phyloP scores from a whole-genome alignment of 2,888 invertebrate species.

The Ophioninae sp. region DNA sequence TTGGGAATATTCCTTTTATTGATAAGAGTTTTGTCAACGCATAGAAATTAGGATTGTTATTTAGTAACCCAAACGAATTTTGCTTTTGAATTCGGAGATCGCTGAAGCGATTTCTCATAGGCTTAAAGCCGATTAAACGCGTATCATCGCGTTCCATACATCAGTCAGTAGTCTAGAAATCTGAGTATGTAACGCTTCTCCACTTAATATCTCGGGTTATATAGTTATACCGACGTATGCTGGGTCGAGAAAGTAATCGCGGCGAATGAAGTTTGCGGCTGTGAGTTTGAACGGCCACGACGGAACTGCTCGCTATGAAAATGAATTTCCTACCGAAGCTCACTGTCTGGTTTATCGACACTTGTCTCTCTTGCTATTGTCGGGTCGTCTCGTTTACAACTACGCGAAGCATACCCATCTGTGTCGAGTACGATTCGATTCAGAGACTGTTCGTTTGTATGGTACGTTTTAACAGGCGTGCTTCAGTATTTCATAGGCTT shows the following conservation, averaged over 20 bases:
- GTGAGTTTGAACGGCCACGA: constrained; percentile 34
- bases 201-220: not conserved
- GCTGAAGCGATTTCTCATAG: too few species aligned
- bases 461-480: constrained; percentile 25
- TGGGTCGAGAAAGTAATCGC: constrained; percentile 38
- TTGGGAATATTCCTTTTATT: too few species aligned
- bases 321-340: constrained; percentile 14
- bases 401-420: constrained; percentile 28
- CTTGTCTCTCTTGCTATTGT: constrained; percentile 42
- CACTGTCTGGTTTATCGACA: constrained; percentile 53
- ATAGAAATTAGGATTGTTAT: too few species aligned
- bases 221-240: not conserved
- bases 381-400: constrained; percentile 41
- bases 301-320: constrained; percentile 22
- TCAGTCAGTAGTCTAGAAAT: too few species aligned
- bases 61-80: too few species aligned
- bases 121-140: too few species aligned
- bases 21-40: too few species aligned
- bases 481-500: constrained; percentile 35
- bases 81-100: too few species aligned
- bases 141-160: too few species aligned
- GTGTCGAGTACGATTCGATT: constrained; percentile 37
- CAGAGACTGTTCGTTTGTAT: constrained; percentile 33
- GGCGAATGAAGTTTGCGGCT: constrained; percentile 27
- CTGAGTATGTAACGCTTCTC: too few species aligned